Evolutionary conservation across 1,140 invertebrate species (phyloP), one percentile per base, ranked within the genome.

Genomic region (Dendroctonus valens): DNA sequence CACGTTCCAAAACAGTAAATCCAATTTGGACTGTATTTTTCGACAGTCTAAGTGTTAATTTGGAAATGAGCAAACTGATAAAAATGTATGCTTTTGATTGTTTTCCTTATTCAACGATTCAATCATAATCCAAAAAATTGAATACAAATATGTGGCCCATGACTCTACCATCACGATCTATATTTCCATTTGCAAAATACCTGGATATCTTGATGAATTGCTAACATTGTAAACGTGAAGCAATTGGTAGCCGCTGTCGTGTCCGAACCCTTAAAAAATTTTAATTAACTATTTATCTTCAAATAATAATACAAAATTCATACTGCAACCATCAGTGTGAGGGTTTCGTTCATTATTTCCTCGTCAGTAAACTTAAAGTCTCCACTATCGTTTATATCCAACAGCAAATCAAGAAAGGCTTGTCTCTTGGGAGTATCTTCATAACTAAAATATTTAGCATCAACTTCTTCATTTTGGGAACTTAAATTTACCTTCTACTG

Each of bases 51-150:
- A 44, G 42, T 8, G 42, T 44, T n/a, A 44, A 7, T 44, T 44
- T 55, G 9, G 5, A 55, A 39, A 55, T 40, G 11, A 55, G 11
- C 7, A 4, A 9, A 41, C 41, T 55, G 7, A 55, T 3, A 26
- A 26, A 26, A 26, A 26, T 26, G 1, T 26, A n/a, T 26, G 26
- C 3, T 26, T 26, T 26, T 26, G 26, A 26, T 3, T 2, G 26
- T 26, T 26, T 26, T 26, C 26, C 26, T 26, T 26, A 26, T 26
- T 26, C 26, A 26, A 26, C 26, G 26, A 26, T 3, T 26, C 26
- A 85, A 41, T 92, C 83, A 7, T 74, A 64, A 54, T 86, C 81
- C 52, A 91, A 73, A 76, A 93, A 91, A 58, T 86, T 81, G 7
- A 83, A 83, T 3, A 88, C 80, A 50, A 49, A 64, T 12, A 50